Evolutionary conservation across 1,140 invertebrate species (phyloP).

Genomic region (Vollenhovia emeryi): DNA sequence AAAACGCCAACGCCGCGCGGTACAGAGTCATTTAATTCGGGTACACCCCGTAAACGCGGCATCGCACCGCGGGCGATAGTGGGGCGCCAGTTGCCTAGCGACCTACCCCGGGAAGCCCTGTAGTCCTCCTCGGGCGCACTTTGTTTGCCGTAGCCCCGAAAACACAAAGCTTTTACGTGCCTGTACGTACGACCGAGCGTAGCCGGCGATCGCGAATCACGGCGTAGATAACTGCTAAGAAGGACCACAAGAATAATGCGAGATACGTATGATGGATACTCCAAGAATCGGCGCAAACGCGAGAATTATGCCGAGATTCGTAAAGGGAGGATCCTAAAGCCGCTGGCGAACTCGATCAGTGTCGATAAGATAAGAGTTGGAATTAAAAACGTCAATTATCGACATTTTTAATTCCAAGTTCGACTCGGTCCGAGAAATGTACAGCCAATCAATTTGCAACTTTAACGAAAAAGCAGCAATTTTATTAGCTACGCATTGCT

Average conservation of each 20-base stretch:
- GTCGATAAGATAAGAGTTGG: too few species aligned
- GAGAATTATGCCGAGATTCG: neutral
- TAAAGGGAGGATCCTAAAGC: too few species aligned
- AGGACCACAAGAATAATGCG: neutral
- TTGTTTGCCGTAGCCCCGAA: constrained; percentile 64
- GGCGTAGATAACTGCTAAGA: neutral
- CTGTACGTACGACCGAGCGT: constrained; percentile 13
- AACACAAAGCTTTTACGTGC: constrained; percentile 73
- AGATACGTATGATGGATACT: neutral
- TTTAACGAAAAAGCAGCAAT: too few species aligned
- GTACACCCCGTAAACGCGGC: constrained; percentile 62
- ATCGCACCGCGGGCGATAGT: constrained; percentile 44
- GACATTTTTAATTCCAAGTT: too few species aligned
- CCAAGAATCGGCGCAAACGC: neutral
- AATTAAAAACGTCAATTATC: too few species aligned
- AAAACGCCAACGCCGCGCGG: neutral
- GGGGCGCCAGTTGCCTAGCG: constrained; percentile 82
- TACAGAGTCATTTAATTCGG: constrained; percentile 52
- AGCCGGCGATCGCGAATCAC: constrained; percentile 25
- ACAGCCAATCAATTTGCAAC: too few species aligned
- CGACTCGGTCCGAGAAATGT: too few species aligned
- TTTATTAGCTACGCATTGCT: too few species aligned
- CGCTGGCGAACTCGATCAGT: too few species aligned
- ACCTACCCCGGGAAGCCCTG: constrained; percentile 72
- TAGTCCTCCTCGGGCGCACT: constrained; percentile 58